Conservation (phyloP, 2,888 invertebrate species). For the Bembecia ichneumoniformis region DNA sequence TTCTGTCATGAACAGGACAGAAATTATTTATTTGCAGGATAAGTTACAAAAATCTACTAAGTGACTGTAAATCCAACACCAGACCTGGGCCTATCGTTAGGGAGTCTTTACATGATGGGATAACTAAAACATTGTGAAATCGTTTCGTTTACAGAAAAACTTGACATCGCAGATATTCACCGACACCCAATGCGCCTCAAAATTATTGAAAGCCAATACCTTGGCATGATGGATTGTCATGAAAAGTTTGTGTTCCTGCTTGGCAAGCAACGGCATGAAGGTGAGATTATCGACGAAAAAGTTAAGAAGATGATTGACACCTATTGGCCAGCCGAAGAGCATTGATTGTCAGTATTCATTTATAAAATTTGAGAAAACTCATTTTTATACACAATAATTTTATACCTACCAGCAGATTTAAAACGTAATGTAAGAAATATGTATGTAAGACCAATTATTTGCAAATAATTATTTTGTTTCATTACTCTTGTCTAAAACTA, state of each 20-base stretch:
- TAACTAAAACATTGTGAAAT: too few relatives aligned
- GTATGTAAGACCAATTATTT: too few relatives aligned
- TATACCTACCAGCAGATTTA: slow-evolving; percentile 1
- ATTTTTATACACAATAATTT: slow-evolving; percentile 2
- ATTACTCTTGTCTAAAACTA: too few relatives aligned
- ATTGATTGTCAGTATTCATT: neutral
- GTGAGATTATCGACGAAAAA: slow-evolving; percentile 33
- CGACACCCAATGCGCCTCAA: slow-evolving; percentile 52
- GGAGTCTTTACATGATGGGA: too few relatives aligned
- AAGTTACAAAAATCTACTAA: too few relatives aligned
- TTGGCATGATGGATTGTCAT: slow-evolving; percentile 57
- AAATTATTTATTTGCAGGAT: too few relatives aligned
- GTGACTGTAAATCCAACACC: too few relatives aligned
- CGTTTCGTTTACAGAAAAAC: slow-evolving; percentile 20
- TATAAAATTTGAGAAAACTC: neutral
- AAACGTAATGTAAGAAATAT: too few relatives aligned
- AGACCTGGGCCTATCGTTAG: too few relatives aligned
- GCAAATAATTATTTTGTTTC: too few relatives aligned
- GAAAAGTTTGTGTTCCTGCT: slow-evolving; percentile 51
- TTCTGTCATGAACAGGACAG: too few relatives aligned
- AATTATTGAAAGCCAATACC: slow-evolving; percentile 38
- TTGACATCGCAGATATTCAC: slow-evolving; percentile 39
- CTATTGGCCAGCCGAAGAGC: slow-evolving; percentile 42
- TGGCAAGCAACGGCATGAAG: slow-evolving; percentile 36
- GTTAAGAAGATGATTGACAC: slow-evolving; percentile 41